These are phyloP conservation scores for Dascillus cervinus DNA, from an alignment of 2,888 invertebrate genomes.

Conservation along the genomic window DNA sequence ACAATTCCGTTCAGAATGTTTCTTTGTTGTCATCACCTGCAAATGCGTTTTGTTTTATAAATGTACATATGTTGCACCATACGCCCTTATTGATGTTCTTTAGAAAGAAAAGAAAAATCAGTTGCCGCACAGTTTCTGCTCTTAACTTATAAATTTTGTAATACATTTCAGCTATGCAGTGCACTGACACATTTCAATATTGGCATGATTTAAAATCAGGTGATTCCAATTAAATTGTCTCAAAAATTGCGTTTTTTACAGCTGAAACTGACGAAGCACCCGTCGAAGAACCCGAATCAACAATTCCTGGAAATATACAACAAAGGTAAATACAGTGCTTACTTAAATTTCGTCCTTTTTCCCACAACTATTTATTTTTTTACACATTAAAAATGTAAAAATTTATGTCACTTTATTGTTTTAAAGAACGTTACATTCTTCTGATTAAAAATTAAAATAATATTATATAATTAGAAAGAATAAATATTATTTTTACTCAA, in stretches of 20 bases:
- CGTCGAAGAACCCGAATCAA: constrained; percentile 19
- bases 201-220: constrained; percentile 8
- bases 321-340: constrained; percentile 5
- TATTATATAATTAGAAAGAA: too few relatives aligned
- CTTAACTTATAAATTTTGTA: too few relatives aligned
- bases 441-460: too few relatives aligned
- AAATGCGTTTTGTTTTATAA: too few relatives aligned
- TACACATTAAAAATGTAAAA: too few relatives aligned
- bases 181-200: constrained; percentile 10
- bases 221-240: constrained; percentile 12
- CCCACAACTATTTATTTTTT: too few relatives aligned
- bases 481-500: neutral
- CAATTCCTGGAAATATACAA: constrained; percentile 9
- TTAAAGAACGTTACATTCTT: too few relatives aligned
- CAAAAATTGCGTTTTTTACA: constrained; percentile 24
- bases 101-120: too few relatives aligned
- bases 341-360: constrained; percentile 3
- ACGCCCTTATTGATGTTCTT: too few relatives aligned
- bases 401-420: too few relatives aligned
- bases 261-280: constrained; percentile 31
- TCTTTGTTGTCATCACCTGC: neutral
- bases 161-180: constrained; percentile 14
- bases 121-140: too few relatives aligned
- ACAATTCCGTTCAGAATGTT: neutral
- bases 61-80: too few relatives aligned